These are phyloP conservation scores for Loriculus beryllinus DNA, from an alignment of 2,797 vertebrate species.

Conservation along the genomic window DNA sequence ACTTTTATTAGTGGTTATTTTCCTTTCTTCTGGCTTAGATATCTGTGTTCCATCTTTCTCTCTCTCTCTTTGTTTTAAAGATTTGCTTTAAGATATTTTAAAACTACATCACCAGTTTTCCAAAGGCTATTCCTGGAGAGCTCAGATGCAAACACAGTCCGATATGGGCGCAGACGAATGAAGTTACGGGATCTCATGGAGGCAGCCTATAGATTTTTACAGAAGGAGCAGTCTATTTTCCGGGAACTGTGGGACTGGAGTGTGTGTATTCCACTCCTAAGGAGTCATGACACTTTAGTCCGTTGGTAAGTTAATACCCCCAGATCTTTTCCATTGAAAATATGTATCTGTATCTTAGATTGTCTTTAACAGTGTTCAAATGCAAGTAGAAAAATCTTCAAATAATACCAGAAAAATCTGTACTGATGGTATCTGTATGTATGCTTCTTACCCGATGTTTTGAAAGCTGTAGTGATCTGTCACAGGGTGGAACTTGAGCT, in stretches of 20 bases:
- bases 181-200: slow-evolving; percentile 97
- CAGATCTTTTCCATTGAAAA: not conserved
- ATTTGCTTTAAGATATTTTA: slow-evolving; percentile 92
- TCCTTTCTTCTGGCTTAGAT: not conserved
- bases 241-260: slow-evolving; percentile 96
- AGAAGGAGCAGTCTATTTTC: slow-evolving; percentile 86
- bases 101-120: slow-evolving; percentile 87
- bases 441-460: not conserved
- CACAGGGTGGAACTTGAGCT: not conserved
- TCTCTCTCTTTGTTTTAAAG: slow-evolving; percentile 62
- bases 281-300: slow-evolving; percentile 92
- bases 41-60: not conserved
- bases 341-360: not conserved
- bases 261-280: slow-evolving; percentile 91
- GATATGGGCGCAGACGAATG: slow-evolving; percentile 92
- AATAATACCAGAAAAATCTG: not conserved
- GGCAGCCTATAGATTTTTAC: slow-evolving; percentile 89
- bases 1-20: not conserved
- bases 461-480: not conserved
- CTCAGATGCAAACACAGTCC: slow-evolving; percentile 87
- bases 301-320: slow-evolving; percentile 81
- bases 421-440: accelerated
- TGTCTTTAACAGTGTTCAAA: not conserved
- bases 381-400: not conserved
- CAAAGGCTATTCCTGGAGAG: slow-evolving; percentile 95